Conservation (phyloP, 2,888 invertebrate species). For the Habroteleia sp. region DNA sequence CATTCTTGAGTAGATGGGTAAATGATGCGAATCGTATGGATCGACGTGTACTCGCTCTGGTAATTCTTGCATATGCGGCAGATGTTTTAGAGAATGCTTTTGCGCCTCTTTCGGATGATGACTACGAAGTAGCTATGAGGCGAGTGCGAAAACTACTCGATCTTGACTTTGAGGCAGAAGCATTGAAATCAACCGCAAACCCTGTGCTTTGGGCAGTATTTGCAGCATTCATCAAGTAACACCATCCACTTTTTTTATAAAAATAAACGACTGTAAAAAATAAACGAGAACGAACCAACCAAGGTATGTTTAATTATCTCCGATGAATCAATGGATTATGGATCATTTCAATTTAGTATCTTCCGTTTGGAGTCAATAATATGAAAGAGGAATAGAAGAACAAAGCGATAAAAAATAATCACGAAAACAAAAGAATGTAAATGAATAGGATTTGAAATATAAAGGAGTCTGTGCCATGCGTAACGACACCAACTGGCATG, state of each 20-base stretch:
- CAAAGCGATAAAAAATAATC: too few relatives aligned
- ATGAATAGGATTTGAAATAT: too few relatives aligned
- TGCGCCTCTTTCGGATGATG: slow-evolving; percentile 97
- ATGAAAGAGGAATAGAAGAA: not conserved
- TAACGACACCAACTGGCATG: slow-evolving; percentile 32
- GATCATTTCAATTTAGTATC: slow-evolving; percentile 42
- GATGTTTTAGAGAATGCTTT: slow-evolving; percentile 99
- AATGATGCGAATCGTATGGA: slow-evolving; percentile 99
- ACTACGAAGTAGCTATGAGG: slow-evolving; percentile 98
- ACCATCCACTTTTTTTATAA: slow-evolving; percentile 40
- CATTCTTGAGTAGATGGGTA: slow-evolving; percentile 96
- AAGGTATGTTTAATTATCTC: too few relatives aligned
- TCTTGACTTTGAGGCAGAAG: slow-evolving; percentile 97
- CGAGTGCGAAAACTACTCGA: slow-evolving; percentile 97
- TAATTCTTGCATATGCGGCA: slow-evolving; percentile 97
- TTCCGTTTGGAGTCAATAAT: slow-evolving; percentile 26
- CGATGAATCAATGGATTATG: too few relatives aligned
- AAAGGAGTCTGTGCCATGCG: slow-evolving; percentile 38
- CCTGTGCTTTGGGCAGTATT: slow-evolving; percentile 99
- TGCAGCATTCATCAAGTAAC: slow-evolving; percentile 98
- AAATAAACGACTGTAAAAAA: slow-evolving; percentile 10
- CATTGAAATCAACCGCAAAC: slow-evolving; percentile 93
- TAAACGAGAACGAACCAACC: too few relatives aligned
- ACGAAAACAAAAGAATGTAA: not conserved
- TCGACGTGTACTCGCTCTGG: slow-evolving; percentile 94